Conservation (phyloP, 2,888 invertebrate genomes). For the Aphodius granarius region DNA sequence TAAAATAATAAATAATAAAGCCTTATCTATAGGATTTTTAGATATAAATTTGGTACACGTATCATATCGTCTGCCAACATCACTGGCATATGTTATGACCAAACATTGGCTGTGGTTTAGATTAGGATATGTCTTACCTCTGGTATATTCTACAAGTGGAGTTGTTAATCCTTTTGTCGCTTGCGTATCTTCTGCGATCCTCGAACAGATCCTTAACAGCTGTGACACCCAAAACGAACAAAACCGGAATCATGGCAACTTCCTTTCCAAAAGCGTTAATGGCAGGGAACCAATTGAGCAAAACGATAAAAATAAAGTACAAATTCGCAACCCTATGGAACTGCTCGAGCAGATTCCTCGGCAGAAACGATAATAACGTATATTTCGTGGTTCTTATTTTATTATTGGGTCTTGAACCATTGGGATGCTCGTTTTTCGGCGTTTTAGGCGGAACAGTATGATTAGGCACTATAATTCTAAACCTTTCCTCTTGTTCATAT, state of each 20-base stretch:
- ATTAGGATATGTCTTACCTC: conserved; percentile 69
- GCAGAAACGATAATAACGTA: conserved; percentile 89
- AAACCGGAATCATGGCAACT: conserved; percentile 91
- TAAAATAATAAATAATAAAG: not conserved
- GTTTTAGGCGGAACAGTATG: conserved; percentile 82
- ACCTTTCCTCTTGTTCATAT: conserved; percentile 61
- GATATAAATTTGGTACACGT: not conserved
- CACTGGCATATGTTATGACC: not conserved
- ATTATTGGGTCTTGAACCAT: conserved; percentile 80
- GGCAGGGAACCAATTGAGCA: conserved; percentile 93
- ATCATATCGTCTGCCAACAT: not conserved
- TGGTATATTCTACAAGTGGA: conserved; percentile 89
- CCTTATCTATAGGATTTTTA: not conserved
- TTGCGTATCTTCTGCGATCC: conserved; percentile 84
- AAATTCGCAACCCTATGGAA: conserved; percentile 97
- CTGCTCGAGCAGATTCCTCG: conserved; percentile 95
- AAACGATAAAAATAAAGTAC: conserved; percentile 95
- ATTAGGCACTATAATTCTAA: conserved; percentile 79
- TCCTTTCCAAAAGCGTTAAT: conserved; percentile 96
- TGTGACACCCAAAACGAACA: conserved; percentile 93
- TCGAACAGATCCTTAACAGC: conserved; percentile 95
- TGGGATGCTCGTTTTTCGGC: conserved; percentile 79
- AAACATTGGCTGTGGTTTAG: conserved; percentile 82
- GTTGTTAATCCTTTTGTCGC: conserved; percentile 93
- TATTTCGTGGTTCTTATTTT: conserved; percentile 94